Conservation (phyloP, 2,888 invertebrate species). For the Leptinotarsa rubiginosa region DNA sequence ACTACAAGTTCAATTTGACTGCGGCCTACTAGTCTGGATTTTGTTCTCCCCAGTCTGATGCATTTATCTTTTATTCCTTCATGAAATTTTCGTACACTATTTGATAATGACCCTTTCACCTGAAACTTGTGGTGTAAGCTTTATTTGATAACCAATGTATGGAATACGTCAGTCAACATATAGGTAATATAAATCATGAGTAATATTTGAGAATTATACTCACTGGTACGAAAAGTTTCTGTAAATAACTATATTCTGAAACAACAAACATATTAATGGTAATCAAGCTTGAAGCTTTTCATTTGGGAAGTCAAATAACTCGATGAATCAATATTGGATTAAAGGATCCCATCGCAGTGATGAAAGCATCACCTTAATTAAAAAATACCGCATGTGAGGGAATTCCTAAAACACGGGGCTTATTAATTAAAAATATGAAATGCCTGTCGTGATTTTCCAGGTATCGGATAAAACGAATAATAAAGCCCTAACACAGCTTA, state of each 20-base stretch:
- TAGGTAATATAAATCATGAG: background rate
- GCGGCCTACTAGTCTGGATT: no score
- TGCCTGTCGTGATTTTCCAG: slow-evolving; percentile 18
- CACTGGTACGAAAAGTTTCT: background rate
- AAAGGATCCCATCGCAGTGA: slow-evolving; percentile 7
- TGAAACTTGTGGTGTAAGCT: no score
- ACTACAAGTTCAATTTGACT: no score
- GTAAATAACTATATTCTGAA: background rate
- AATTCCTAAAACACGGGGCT: slow-evolving; percentile 19
- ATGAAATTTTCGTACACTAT: no score
- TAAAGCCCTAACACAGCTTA: slow-evolving; percentile 25
- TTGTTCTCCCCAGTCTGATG: no score
- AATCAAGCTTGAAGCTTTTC: slow-evolving; percentile 20
- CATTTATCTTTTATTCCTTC: no score
- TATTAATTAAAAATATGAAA: slow-evolving; percentile 23
- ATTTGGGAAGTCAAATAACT: slow-evolving; percentile 17
- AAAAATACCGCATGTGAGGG: slow-evolving; percentile 24
- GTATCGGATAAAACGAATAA: slow-evolving; percentile 27
- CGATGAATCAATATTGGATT: slow-evolving; percentile 29
- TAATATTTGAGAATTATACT: background rate
- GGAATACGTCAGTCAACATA: no score
- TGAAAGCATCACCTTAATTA: slow-evolving; percentile 26
- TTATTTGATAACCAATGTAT: no score
- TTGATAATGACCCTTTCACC: no score
- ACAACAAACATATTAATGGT: slow-evolving; percentile 5